phyloP scores from a whole-genome alignment of 2,797 vertebrate genomes.

The Sternarchorhynchus goeldii region DNA sequence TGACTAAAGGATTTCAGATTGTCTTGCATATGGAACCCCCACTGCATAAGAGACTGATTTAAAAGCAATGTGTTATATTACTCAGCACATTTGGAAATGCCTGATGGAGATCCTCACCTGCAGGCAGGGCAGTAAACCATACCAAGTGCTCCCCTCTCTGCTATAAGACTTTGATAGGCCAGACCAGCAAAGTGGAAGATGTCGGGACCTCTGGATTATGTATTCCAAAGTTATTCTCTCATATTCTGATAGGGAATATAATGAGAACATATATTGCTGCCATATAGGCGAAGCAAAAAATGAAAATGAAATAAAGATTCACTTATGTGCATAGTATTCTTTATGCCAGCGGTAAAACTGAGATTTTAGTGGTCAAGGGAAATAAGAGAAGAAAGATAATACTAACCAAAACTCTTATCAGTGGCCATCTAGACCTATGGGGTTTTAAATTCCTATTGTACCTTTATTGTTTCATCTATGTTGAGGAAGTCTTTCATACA shows the following conservation, averaged over 20 bases:
- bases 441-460: background rate
- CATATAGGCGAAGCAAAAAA: conserved; percentile 27
- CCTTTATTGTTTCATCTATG: background rate
- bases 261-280: conserved; percentile 28
- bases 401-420: background rate
- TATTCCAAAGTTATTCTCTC: conserved; percentile 13
- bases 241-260: background rate
- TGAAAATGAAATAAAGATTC: background rate
- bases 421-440: background rate
- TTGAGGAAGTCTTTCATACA: background rate
- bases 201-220: conserved; percentile 5
- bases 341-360: background rate
- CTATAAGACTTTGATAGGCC: conserved; percentile 17
- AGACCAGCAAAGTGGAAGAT: conserved; percentile 1
- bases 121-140: conserved; percentile 28
- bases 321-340: background rate
- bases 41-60: conserved; percentile 17
- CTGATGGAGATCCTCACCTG: conserved; percentile 25
- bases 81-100: conserved; percentile 33
- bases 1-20: conserved; percentile 3
- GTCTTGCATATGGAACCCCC: conserved; percentile 5
- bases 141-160: background rate
- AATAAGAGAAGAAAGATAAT: background rate
- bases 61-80: conserved; percentile 23
- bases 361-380: background rate